Conservation (phyloP, 2,113 vertebrate species). For the Zootoca vivipara region DNA sequence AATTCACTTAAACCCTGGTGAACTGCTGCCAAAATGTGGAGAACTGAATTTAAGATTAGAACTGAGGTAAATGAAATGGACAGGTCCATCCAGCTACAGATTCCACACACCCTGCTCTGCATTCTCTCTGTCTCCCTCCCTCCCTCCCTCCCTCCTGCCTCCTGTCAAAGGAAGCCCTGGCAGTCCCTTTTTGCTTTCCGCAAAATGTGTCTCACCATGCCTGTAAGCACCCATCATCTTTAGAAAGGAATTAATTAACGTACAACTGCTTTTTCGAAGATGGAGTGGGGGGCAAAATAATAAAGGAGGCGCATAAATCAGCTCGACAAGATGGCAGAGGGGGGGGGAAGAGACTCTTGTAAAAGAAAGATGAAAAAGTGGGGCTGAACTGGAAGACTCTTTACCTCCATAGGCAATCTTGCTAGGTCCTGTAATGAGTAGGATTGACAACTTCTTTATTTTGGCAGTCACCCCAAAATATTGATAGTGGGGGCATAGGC, state of each 20-base stretch:
- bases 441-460: not conserved
- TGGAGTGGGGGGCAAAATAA: constrained; percentile 61
- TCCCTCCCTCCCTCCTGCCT: not conserved
- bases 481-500: not conserved
- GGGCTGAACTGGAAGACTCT: constrained; percentile 4
- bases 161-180: constrained; percentile 19
- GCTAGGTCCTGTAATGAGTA: not conserved
- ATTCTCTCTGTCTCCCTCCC: not conserved
- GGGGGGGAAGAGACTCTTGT: not conserved
- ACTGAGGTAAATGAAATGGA: too few relatives aligned
- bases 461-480: too few relatives aligned
- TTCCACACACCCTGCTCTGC: too few relatives aligned
- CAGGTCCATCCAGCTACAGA: too few relatives aligned
- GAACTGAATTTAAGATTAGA: too few relatives aligned
- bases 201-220: constrained; percentile 40
- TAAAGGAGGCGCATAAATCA: constrained; percentile 54
- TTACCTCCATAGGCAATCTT: not conserved
- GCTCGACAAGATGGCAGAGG: constrained; percentile 47
- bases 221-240: constrained; percentile 45
- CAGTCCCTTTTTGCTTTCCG: constrained; percentile 49
- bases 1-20: too few relatives aligned
- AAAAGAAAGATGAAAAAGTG: constrained; percentile 13
- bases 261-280: constrained; percentile 58
- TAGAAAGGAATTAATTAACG: constrained; percentile 71
- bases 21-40: too few relatives aligned